These are phyloP conservation scores for Semotilus atromaculatus DNA, from an alignment of 2,797 vertebrate species.

Conservation along the genomic window DNA sequence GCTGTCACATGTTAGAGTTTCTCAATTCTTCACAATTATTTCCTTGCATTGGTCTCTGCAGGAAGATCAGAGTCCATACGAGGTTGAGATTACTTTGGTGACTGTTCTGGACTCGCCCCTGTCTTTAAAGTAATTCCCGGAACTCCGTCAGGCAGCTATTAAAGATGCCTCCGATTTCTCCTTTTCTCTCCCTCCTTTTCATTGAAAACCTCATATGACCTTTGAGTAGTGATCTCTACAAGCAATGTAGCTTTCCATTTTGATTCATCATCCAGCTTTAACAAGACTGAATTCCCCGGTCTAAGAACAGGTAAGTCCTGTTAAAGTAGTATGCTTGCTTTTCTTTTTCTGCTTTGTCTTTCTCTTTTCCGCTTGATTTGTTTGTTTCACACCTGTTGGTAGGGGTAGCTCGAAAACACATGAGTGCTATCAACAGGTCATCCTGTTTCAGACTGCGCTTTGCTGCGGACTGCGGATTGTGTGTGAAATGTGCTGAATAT, in stretches of 20 bases:
- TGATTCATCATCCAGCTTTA: background rate
- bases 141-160: background rate
- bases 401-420: background rate
- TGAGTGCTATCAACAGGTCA: background rate
- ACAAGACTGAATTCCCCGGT: background rate
- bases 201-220: background rate
- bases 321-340: background rate
- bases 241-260: background rate
- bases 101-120: background rate
- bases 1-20: no score
- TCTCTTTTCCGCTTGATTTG: background rate
- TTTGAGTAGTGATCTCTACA: background rate
- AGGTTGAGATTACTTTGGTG: background rate
- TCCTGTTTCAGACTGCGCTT: constrained; percentile 1
- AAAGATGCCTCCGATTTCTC: background rate
- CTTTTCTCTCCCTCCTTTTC: constrained; percentile 13
- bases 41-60: background rate
- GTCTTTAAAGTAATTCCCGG: background rate
- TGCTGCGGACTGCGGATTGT: no score
- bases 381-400: no score
- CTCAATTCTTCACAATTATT: no score
- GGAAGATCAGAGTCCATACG: background rate
- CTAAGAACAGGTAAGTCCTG: background rate
- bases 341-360: background rate
- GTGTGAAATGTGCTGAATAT: background rate